Conservation (phyloP, 1,140 invertebrate species). For the Drosophila parabipectinata region DNA sequence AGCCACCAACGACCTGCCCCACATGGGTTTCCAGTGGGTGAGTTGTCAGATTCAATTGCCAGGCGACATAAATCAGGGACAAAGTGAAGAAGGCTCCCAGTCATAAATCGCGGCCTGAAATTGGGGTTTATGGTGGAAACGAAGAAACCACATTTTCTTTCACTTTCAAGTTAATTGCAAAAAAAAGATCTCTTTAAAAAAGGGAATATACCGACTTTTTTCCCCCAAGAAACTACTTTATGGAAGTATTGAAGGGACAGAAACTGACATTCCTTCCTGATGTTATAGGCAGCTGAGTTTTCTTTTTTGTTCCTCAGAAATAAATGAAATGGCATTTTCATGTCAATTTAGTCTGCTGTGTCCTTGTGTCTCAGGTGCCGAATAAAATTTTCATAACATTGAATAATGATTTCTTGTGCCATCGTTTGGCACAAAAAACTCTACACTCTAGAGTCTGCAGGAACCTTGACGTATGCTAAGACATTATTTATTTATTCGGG, state of each 20-base stretch:
- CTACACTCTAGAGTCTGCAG: not conserved
- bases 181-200: slow-evolving; percentile 5
- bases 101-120: slow-evolving; percentile 38
- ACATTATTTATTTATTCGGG: slow-evolving; percentile 13
- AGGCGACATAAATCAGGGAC: slow-evolving; percentile 22
- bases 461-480: slow-evolving; percentile 27
- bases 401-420: slow-evolving; percentile 15
- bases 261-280: not conserved
- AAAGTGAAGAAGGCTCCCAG: slow-evolving; percentile 7
- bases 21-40: slow-evolving; percentile 20
- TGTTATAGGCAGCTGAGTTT: not conserved
- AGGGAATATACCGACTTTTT: not conserved
- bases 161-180: slow-evolving; percentile 18
- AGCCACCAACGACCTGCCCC: slow-evolving; percentile 9
- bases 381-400: slow-evolving; percentile 6
- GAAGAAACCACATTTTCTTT: not conserved
- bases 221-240: no score
- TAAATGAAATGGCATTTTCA: slow-evolving; percentile 11
- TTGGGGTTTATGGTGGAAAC: slow-evolving; percentile 2
- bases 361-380: not conserved
- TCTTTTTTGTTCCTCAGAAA: not conserved
- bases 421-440: slow-evolving; percentile 4
- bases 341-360: not conserved
- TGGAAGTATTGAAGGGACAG: not conserved
- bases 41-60: slow-evolving; percentile 40